Percentiles rank a stretch among this genome's conserved stretches.
These are phyloP conservation scores for Hecatera dysodea DNA, from an alignment of 2,888 invertebrate genomes.

Conservation along the genomic window DNA sequence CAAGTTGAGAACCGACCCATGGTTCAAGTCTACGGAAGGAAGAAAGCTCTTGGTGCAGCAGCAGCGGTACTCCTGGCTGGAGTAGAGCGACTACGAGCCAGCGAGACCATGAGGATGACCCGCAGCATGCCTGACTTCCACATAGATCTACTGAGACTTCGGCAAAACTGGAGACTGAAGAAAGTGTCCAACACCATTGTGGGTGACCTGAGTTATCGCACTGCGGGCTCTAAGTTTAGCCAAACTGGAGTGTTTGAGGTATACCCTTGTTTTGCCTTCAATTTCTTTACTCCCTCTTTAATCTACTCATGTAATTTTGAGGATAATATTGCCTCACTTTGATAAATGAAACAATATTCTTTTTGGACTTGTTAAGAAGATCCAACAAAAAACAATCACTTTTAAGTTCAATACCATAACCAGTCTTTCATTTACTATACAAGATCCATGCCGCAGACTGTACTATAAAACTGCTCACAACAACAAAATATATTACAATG, in stretches of 20 bases:
- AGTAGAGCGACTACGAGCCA: conserved; percentile 96
- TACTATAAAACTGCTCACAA: background rate
- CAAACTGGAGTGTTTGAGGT: conserved; percentile 99
- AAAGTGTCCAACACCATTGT: conserved; percentile 98
- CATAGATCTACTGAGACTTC: conserved; percentile 95
- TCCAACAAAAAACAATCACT: no score
- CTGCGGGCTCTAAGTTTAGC: conserved; percentile 98
- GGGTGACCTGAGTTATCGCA: conserved; percentile 98
- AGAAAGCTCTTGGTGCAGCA: conserved; percentile 97
- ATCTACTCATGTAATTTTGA: no score
- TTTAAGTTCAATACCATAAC: no score
- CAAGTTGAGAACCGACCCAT: conserved; percentile 95
- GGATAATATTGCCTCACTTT: no score
- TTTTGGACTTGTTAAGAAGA: no score
- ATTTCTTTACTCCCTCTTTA: no score
- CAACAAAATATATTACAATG: no score
- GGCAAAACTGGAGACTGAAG: conserved; percentile 99
- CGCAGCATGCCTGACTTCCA: conserved; percentile 97
- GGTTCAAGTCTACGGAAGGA: conserved; percentile 97
- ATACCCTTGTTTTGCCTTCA: conserved; percentile 10
- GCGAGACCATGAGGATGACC: conserved; percentile 94
- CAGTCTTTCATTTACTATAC: no score
- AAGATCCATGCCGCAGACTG: background rate
- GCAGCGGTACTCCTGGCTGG: conserved; percentile 96
- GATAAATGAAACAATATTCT: no score